Base-by-base conservation (phyloP, 2,797 vertebrate genomes). In the Gymnoscopelus braueri region DNA sequence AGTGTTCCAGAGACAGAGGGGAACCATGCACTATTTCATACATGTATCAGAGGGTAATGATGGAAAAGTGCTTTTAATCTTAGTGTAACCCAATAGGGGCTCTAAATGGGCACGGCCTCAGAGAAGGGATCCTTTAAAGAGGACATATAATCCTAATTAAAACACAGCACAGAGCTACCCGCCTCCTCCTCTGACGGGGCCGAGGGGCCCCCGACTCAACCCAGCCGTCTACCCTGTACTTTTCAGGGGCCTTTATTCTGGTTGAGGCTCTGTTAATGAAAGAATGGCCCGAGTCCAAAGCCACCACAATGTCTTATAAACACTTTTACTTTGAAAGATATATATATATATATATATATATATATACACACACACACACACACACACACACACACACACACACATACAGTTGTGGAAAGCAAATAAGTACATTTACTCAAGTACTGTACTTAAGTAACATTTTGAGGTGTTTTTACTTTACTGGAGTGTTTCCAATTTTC, bases 41-140 rank as follows among this genome's bases (percentile, higher is more conserved):
- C 88, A 90, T 91, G 86, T 88, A 88, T 87, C 87, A 87, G 86
- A 86, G 82, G 79, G 76, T 80, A 84, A 85, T 83, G 85, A 89
- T 89, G 90, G 88, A 91, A 90, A 91, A 91, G 89, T 87, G 88
- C 88, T 91, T 92, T 91, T 91, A 92, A 92, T 91, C 89, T 90
- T 88, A 7, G 80, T 89, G 91, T 90, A 91, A 91, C 88, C 84
- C 87, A 92, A 92, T 89, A 89, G 74, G 39, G 87, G 71, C 87
- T 87, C 82, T 86, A 87, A 91, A 89, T 81, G 85, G 84, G 82
- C 82, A 81, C 65, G 84, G 81, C 84, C 87, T 84, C 73, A 80
- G 84, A 88, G 86, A 76, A 72, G 61, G 39, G 71, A 85, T 86
- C 81, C 78, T 90, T 88, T 90, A 88, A 91, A 88, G 82, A 72